Base-by-base conservation (phyloP, 1,140 invertebrate genomes). In the Brachionus rotundiformis region DNA sequence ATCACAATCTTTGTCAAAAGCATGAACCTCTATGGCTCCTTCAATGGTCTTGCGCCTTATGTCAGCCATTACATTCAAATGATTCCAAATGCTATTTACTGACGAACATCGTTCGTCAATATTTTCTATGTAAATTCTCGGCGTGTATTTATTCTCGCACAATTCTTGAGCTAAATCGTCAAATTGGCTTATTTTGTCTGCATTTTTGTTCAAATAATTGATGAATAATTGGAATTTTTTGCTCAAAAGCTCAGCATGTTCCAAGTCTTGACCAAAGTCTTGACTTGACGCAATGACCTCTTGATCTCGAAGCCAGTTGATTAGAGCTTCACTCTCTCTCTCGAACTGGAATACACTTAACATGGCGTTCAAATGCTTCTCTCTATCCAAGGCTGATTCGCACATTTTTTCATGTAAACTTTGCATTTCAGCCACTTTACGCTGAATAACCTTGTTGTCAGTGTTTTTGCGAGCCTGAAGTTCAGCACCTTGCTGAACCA, bases 1-100 rank as follows among this genome's bases (percentile, higher is more conserved):
- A 16, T 65, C 79, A 65, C 79, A 81, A 19, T 81, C 79, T 47
- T 68, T 63, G 29, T 81, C 59, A 54, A 81, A 81, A 29, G 59
- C 79, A 49, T 65, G 61, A 13, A 65, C 54, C 25, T 68, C 61
- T 23, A 81, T 81, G 31, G 79, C 54, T 19, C 36, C 29, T 16
- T 81, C 61, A 4, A 81, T 23, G 6, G 61, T 65, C 19, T 81
- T 68, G 13, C 54, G 54, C n/a, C 79, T 6, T 16, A 63, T 25
- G 19, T 81, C 36, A 13, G 39, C 29, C 19, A 68, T 39, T 7
- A 44, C 25, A 49, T 81, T 63, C n/a, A 81, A n/a, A 16, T 39
- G 33, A 10, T 33, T 65, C 54, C 54, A 68, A 16, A 68, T 65
- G 11, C 39, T 36, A 59, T 39, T 81, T 36, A 68, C 11, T 16